These are phyloP conservation scores for Numenius phaeopus DNA, from an alignment of 2,797 vertebrate genomes.

Conservation along the genomic window DNA sequence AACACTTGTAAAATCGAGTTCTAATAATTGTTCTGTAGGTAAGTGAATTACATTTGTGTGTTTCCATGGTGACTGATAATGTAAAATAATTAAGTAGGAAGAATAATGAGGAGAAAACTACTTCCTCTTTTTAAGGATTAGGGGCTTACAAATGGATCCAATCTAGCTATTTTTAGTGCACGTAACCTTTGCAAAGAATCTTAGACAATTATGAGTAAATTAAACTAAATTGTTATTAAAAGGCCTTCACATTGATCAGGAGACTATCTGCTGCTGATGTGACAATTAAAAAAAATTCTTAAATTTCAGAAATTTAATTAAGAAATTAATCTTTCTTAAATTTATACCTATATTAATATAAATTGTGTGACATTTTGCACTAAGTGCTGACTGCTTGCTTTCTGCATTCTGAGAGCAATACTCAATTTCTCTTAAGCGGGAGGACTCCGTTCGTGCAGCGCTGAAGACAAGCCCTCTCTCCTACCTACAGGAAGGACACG, in stretches of 20 bases:
- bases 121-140: slow-evolving; percentile 82
- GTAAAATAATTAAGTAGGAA: slow-evolving; percentile 80
- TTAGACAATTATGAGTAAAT: slow-evolving; percentile 69
- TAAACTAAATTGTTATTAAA: slow-evolving; percentile 58
- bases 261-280: slow-evolving; percentile 39
- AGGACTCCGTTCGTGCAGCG: background rate
- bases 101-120: slow-evolving; percentile 78
- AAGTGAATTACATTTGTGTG: slow-evolving; percentile 71
- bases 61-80: slow-evolving; percentile 79
- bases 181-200: slow-evolving; percentile 59
- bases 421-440: fast-evolving
- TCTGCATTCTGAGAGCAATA: background rate
- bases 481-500: fast-evolving
- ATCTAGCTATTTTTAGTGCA: slow-evolving; percentile 75
- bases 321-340: background rate
- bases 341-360: slow-evolving; percentile 3
- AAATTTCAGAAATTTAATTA: too few relatives aligned
- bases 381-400: background rate
- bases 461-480: background rate
- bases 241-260: slow-evolving; percentile 51
- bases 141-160: slow-evolving; percentile 73
- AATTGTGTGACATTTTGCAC: background rate
- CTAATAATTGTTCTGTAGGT: slow-evolving; percentile 54
- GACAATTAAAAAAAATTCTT: slow-evolving; percentile 39
- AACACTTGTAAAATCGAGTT: slow-evolving; percentile 69